Base-by-base conservation (phyloP, 2,888 invertebrate genomes). In the Sarcophaga variegata region DNA sequence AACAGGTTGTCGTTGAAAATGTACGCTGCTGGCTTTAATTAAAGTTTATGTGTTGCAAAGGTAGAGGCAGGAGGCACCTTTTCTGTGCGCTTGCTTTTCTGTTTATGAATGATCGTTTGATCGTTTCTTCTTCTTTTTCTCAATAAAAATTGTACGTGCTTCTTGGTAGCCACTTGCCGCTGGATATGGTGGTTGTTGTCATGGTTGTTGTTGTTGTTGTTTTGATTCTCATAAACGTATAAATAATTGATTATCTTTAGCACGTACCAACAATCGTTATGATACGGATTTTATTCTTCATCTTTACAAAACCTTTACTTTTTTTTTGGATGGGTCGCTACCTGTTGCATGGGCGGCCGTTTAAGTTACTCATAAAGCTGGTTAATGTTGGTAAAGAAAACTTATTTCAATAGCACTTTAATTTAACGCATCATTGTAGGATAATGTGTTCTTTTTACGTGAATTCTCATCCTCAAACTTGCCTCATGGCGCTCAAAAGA, bases 221-320 rank as follows among this genome's bases (percentile, higher is more conserved):
- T 71, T 77, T 81, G 49, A 59, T n/a, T 12, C 59, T 37, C 25
- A 72, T 67, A 59, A 60, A 67, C 25, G 59, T 37, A 69, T 78
- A 66, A 75, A 37, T 81, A 87, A 85, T 85, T 79, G 77, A 87
- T 85, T 77, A 87, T 85, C 87, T 84, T 75, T 87, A 75, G 81
- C 84, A 87, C 87, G 81, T 85, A 75, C 81, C 84, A 84, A 37
- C 37, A 37, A 75, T 82, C 75, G 59, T 70, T 70, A 71, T 37
- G 47, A 60, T 67, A 67, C 62, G 14, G 62, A 17, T 69, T 72
- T 74, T 25, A 20, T 17, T 12, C 54, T 25, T 62, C 37, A 37
- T 37, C 37, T 37, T 37, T 37, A 37, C 37, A 37, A 37, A 37
- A 1, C 37, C 37, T 37, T 37, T 27, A 27, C 37, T 37, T 37